Conservation (phyloP, 92 coral and sea anemone genomes). For the Heliopora coerulea region DNA sequence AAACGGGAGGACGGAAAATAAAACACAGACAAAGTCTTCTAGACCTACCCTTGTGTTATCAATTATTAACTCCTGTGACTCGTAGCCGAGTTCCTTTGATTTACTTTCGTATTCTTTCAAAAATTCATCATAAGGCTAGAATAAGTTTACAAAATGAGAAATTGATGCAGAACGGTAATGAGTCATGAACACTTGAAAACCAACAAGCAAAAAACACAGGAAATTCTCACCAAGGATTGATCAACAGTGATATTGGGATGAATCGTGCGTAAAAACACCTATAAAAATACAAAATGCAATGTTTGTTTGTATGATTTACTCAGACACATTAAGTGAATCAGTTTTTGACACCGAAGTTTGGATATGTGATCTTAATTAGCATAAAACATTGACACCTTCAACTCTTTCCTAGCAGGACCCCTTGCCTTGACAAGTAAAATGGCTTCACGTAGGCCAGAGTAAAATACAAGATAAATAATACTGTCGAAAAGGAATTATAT, state of each 20-base stretch:
- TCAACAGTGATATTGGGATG: conserved; percentile 14
- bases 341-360: too few species aligned
- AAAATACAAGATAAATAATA: too few species aligned
- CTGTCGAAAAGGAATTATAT: too few species aligned
- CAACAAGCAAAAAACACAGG: not conserved
- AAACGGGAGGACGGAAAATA: too few species aligned
- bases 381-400: too few species aligned
- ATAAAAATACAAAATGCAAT: not conserved
- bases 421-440: too few species aligned
- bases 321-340: too few species aligned
- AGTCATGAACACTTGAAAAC: not conserved
- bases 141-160: not conserved
- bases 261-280: conserved; percentile 21
- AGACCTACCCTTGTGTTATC: conserved; percentile 20
- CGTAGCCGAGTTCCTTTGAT: conserved; percentile 3
- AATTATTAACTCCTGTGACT: not conserved
- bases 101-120: conserved; percentile 24
- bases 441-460: too few species aligned
- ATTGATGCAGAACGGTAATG: not conserved
- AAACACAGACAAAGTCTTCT: too few species aligned
- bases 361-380: too few species aligned
- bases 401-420: too few species aligned
- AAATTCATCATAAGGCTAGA: conserved; percentile 23
- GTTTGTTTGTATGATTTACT: not conserved
- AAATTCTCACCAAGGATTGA: conserved; percentile 25